Conservation (phyloP, 2,113 vertebrate genomes). For the Chionis minor region DNA sequence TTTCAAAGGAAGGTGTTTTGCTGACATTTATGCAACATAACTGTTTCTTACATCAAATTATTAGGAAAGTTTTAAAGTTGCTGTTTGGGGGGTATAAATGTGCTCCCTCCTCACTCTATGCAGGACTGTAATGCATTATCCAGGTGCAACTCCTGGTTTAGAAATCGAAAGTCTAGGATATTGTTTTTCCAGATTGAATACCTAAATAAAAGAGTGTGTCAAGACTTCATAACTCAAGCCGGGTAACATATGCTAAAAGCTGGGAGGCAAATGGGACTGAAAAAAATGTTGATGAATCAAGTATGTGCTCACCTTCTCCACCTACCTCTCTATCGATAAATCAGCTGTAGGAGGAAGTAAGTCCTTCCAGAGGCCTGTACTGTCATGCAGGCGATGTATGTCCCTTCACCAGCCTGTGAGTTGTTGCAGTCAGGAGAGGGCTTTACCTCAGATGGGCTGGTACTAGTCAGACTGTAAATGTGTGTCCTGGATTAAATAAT, state of each 20-base stretch:
- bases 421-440: background rate
- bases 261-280: background rate
- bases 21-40: background rate
- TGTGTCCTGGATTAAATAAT: background rate
- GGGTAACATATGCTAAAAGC: background rate
- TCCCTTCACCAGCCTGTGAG: background rate
- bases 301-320: background rate
- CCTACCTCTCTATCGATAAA: background rate
- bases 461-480: background rate
- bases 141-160: background rate
- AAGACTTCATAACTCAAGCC: background rate
- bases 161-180: background rate
- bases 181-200: slow-evolving; percentile 7
- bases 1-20: background rate
- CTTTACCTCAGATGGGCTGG: background rate
- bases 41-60: background rate
- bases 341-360: background rate
- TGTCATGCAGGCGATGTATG: background rate
- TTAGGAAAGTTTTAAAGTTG: background rate
- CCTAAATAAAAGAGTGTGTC: background rate
- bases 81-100: background rate
- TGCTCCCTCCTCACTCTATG: background rate
- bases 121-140: background rate
- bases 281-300: background rate
- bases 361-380: background rate